A percentile compares a stretch with the other conserved stretches of the same genome.
These are phyloP conservation scores for pig (Sus scrofa) DNA, from an alignment of 2,113 vertebrate species.

Conservation along the genomic window DNA sequence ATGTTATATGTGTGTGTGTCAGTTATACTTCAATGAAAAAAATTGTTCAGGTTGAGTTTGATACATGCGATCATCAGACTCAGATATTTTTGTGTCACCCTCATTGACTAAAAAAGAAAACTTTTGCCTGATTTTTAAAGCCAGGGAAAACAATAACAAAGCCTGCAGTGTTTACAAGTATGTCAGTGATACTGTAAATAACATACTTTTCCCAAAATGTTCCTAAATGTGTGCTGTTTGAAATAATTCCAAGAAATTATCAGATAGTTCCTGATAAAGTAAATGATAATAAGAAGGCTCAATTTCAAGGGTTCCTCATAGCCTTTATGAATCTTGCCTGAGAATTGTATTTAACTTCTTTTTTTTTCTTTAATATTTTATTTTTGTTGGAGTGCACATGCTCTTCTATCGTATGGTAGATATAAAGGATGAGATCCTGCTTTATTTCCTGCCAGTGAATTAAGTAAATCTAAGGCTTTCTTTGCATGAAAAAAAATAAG, in stretches of 20 bases:
- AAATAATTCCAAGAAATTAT: slow-evolving; percentile 49
- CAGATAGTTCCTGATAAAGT: slow-evolving; percentile 33
- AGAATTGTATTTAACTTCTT: neutral
- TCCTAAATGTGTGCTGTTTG: slow-evolving; percentile 42
- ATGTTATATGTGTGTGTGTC: neutral
- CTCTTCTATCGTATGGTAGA: neutral
- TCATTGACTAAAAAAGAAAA: neutral
- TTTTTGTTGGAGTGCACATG: neutral
- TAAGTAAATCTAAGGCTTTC: slow-evolving; percentile 42
- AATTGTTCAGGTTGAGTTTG: slow-evolving; percentile 52
- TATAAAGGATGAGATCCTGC: neutral
- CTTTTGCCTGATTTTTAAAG: slow-evolving; percentile 50
- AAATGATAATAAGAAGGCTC: slow-evolving; percentile 12
- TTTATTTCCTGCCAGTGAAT: neutral
- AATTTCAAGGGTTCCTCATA: neutral
- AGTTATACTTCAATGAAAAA: neutral
- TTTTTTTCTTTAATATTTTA: slow-evolving; percentile 34
- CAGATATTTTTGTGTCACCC: neutral
- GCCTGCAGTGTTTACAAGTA: slow-evolving; percentile 6
- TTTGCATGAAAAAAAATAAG: neutral
- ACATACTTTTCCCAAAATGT: slow-evolving; percentile 15
- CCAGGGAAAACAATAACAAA: slow-evolving; percentile 11
- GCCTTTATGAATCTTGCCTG: neutral
- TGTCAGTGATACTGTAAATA: slow-evolving; percentile 30
- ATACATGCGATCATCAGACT: slow-evolving; percentile 14